These are phyloP conservation scores for Xestia ashworthii DNA, from an alignment of 2,888 invertebrate species.

Conservation along the genomic window DNA sequence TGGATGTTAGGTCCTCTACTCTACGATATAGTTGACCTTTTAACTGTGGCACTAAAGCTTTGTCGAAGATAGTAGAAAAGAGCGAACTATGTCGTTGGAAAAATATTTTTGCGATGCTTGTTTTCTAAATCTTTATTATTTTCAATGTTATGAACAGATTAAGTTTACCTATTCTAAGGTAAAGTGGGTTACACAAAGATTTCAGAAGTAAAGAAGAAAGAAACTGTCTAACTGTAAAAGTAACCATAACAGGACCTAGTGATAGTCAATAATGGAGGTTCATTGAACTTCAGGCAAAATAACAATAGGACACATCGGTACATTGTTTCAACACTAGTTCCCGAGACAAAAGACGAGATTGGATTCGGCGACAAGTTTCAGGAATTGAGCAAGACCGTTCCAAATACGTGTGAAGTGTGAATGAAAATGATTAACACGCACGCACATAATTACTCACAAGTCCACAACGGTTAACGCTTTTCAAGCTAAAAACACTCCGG, in stretches of 20 bases:
- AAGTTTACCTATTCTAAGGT: background rate
- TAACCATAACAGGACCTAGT: background rate
- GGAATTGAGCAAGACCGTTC: constrained; percentile 15
- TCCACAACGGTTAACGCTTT: constrained; percentile 29
- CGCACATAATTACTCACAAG: constrained; percentile 12
- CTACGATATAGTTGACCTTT: constrained; percentile 45
- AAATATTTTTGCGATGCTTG: background rate
- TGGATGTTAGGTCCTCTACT: constrained; percentile 42
- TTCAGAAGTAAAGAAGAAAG: background rate
- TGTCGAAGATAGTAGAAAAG: background rate
- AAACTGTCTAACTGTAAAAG: background rate
- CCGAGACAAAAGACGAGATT: constrained; percentile 28
- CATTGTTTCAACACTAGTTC: background rate
- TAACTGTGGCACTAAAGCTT: constrained; percentile 32
- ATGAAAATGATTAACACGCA: constrained; percentile 23
- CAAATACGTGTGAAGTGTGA: constrained; percentile 23
- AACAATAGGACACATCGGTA: background rate
- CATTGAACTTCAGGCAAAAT: background rate
- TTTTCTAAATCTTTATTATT: background rate
- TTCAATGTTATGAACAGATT: background rate
- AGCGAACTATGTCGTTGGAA: too few species aligned
- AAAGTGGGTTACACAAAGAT: background rate
- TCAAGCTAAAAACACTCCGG: constrained; percentile 24
- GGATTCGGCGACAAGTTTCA: constrained; percentile 22
- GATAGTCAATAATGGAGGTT: background rate